phyloP scores from a whole-genome alignment of 2,888 invertebrate species.

The Mechanitis messenoides region DNA sequence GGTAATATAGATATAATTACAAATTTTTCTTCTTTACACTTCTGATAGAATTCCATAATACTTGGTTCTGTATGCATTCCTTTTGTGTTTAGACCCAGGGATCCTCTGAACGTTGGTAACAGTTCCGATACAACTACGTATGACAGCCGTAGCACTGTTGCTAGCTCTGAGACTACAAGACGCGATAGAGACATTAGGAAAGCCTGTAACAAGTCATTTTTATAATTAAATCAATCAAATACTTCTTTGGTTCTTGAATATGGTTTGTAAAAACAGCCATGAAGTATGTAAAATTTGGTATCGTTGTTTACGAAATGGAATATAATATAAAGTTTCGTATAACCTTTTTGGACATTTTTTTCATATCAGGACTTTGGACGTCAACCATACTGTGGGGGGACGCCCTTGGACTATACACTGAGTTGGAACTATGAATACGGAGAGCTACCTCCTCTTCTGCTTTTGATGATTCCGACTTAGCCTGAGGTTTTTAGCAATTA shows the following conservation, averaged over 20 bases:
- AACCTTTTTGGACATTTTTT: conserved; percentile 63
- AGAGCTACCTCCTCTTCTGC: conserved; percentile 59
- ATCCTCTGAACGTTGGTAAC: conserved; percentile 70
- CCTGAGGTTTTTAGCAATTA: conserved; percentile 33
- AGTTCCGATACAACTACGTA: conserved; percentile 84
- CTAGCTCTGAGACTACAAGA: conserved; percentile 77
- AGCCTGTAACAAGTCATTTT: conserved; percentile 45
- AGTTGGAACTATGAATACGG: conserved; percentile 56
- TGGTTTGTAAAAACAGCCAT: background rate
- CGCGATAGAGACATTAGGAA: conserved; percentile 74
- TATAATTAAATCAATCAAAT: too few relatives aligned
- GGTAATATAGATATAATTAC: conserved; percentile 40
- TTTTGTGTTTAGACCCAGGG: conserved; percentile 48
- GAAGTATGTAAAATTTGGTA: background rate
- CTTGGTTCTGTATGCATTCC: conserved; percentile 40
- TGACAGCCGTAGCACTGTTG: conserved; percentile 77
- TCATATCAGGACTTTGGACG: conserved; percentile 46
- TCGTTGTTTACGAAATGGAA: background rate
- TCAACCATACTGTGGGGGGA: conserved; percentile 54
- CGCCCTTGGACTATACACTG: conserved; percentile 51
- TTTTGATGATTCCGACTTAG: conserved; percentile 54
- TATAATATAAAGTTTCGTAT: background rate
- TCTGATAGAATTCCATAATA: conserved; percentile 47
- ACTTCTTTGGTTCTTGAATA: too few relatives aligned
- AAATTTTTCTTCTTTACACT: conserved; percentile 45